Percentiles rank a stretch among this genome's conserved stretches.
phyloP scores from a whole-genome alignment of 2,797 vertebrate species.

The Myripristis murdjan region DNA sequence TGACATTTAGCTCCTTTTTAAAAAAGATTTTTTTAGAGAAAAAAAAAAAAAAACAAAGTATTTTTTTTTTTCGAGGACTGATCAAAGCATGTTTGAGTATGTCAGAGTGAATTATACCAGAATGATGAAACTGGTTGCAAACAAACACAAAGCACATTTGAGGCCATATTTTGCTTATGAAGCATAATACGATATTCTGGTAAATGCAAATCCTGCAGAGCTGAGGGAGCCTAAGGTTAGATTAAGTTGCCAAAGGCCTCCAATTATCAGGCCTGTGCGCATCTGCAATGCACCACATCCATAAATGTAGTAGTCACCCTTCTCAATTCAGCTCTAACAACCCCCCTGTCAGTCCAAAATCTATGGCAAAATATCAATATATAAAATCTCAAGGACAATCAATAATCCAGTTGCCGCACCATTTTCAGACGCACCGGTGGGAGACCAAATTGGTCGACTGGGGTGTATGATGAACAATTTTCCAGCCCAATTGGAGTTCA shows the following conservation, averaged over 20 bases:
- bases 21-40: too few relatives aligned
- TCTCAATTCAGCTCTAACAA: conserved; percentile 51
- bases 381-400: conserved; percentile 76
- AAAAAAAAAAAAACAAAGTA: conserved; percentile 26
- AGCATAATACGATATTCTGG: conserved; percentile 56
- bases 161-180: conserved; percentile 63
- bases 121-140: conserved; percentile 79
- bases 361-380: conserved; percentile 53
- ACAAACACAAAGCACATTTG: conserved; percentile 60
- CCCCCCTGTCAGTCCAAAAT: conserved; percentile 55
- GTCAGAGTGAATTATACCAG: conserved; percentile 52
- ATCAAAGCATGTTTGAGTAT: conserved; percentile 73
- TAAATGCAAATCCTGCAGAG: conserved; percentile 47
- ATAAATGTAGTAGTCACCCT: conserved; percentile 55
- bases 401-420: conserved; percentile 64
- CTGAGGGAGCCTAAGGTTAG: conserved; percentile 44
- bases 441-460: conserved; percentile 69
- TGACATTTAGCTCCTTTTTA: conserved; percentile 42
- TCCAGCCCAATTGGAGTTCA: conserved; percentile 77
- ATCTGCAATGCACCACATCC: conserved; percentile 56
- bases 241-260: conserved; percentile 55
- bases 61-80: conserved; percentile 40
- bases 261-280: conserved; percentile 59
- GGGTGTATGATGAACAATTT: conserved; percentile 80
- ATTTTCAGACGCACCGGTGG: conserved; percentile 67